Evolutionary conservation across 2,797 vertebrate species (phyloP).

Genomic region (Kryptopterus vitreolus): DNA sequence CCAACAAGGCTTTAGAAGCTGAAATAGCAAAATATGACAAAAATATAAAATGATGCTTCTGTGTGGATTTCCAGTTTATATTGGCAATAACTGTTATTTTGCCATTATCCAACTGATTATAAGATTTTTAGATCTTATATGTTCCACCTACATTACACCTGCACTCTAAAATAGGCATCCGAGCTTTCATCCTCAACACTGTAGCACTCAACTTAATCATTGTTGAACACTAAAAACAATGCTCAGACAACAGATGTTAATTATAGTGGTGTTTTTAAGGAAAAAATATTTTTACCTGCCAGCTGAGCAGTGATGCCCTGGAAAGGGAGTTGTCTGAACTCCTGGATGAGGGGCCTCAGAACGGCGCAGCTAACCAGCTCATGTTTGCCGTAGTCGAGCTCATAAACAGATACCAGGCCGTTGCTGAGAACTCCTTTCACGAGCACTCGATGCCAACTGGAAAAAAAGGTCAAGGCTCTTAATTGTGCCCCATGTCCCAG

Average conservation of each 20-base stretch:
- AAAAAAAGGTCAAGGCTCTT: not conserved
- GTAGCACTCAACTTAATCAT: too few relatives aligned
- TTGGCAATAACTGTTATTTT: not conserved
- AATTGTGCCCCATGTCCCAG: not conserved
- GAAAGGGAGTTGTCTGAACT: slow-evolving; percentile 88
- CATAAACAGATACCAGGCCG: slow-evolving; percentile 86
- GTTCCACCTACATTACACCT: too few relatives aligned
- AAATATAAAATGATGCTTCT: not conserved
- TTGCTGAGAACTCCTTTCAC: slow-evolving; percentile 88
- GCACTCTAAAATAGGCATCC: too few relatives aligned
- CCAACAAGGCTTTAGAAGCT: not conserved
- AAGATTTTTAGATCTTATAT: too few relatives aligned
- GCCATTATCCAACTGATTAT: not conserved
- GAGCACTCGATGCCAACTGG: slow-evolving; percentile 89
- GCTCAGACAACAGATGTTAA: not conserved
- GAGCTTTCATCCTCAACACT: too few relatives aligned
- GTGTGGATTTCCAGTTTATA: not conserved
- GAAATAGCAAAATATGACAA: not conserved
- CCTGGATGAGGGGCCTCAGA: slow-evolving; percentile 79
- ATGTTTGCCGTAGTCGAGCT: slow-evolving; percentile 91
- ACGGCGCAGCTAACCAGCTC: slow-evolving; percentile 82
- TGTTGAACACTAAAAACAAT: not conserved
- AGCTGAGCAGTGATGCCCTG: slow-evolving; percentile 90
- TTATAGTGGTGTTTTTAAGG: not conserved
- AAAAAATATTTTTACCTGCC: slow-evolving; percentile 74